Conservation (phyloP, 1,140 invertebrate genomes). For the Lepidurus apus region DNA sequence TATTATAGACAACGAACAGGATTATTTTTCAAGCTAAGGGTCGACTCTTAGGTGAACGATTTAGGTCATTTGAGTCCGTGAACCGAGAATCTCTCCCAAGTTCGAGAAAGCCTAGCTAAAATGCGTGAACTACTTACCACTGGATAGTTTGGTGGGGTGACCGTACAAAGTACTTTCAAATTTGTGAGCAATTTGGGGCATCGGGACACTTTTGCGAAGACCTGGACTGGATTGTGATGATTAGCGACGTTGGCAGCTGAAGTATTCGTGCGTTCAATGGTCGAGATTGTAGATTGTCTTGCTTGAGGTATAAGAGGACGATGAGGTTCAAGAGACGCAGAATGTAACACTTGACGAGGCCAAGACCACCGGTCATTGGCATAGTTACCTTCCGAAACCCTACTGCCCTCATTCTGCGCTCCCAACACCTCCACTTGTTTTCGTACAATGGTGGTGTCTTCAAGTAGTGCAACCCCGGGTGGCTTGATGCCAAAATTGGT, state of each 20-base stretch:
- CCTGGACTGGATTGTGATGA: neutral
- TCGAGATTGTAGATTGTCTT: neutral
- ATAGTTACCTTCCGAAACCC: neutral
- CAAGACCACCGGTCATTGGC: conserved; percentile 10
- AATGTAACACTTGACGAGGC: neutral
- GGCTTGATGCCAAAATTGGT: neutral
- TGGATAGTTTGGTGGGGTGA: neutral
- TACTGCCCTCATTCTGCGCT: conserved; percentile 3
- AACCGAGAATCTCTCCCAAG: neutral
- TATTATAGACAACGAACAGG: no score
- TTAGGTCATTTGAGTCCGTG: neutral
- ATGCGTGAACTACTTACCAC: conserved; percentile 8
- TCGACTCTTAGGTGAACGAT: no score
- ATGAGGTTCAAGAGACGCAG: neutral
- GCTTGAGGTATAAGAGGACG: neutral
- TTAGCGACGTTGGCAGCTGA: neutral
- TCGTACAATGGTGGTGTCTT: neutral
- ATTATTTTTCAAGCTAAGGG: no score
- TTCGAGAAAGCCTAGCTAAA: neutral
- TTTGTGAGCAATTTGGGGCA: conserved; percentile 2
- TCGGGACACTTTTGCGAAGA: neutral
- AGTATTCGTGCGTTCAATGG: neutral
- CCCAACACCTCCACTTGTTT: neutral
- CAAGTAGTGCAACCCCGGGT: neutral
- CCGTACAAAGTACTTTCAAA: neutral